phyloP scores from a whole-genome alignment of 2,113 vertebrate genomes.

The Hemiscyllium ocellatum region DNA sequence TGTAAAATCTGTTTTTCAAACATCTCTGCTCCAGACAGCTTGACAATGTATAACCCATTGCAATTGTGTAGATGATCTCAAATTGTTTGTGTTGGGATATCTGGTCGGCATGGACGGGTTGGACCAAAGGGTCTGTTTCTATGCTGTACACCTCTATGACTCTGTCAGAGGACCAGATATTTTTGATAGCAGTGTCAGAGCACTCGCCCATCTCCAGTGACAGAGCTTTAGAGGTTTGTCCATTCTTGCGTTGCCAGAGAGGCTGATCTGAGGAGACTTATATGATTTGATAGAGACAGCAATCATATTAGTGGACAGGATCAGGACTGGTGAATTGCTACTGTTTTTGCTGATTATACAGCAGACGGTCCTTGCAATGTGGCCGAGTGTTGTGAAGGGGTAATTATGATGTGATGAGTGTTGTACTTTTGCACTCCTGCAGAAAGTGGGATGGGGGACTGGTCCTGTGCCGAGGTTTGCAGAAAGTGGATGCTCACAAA shows the following conservation, averaged over 20 bases:
- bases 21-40: not conserved
- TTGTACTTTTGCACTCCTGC: not conserved
- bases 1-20: not conserved
- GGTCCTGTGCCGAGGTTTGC: not conserved
- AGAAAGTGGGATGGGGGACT: not conserved
- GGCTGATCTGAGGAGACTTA: not conserved
- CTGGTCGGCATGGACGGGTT: too few species aligned
- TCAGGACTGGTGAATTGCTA: not conserved
- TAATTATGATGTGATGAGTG: not conserved
- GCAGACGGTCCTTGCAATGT: not conserved
- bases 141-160: too few species aligned
- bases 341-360: not conserved
- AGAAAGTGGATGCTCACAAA: not conserved
- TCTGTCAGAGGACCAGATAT: not conserved
- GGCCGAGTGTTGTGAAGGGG: not conserved
- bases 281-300: not conserved
- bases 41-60: not conserved
- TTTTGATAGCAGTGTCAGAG: not conserved
- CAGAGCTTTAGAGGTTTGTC: not conserved
- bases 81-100: not conserved
- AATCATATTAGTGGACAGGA: not conserved
- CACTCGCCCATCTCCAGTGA: not conserved
- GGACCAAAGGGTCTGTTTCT: too few species aligned
- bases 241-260: not conserved
- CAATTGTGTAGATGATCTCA: not conserved